A percentile compares a stretch with the other conserved stretches of the same genome.
Evolutionary conservation across 2,113 vertebrate species (phyloP).

Genomic region (Capreolus pygargus): DNA sequence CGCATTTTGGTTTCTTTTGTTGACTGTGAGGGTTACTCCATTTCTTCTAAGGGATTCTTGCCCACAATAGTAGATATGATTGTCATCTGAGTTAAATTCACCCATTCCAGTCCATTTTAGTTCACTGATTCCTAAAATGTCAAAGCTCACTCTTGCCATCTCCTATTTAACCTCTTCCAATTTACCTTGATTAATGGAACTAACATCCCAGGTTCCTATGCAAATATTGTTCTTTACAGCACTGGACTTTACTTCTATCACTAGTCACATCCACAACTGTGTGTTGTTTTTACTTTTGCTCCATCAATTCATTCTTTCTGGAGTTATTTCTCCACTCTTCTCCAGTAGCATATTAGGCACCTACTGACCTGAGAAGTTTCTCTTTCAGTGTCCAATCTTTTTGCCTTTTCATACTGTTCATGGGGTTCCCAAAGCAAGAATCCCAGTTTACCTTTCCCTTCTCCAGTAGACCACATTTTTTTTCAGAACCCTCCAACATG

Average conservation of each 20-base stretch:
- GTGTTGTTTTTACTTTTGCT: neutral
- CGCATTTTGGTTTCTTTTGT: neutral
- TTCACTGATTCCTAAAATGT: neutral
- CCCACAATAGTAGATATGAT: neutral
- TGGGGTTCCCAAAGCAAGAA: neutral
- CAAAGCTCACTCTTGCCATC: neutral
- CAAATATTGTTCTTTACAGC: neutral
- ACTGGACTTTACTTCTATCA: neutral
- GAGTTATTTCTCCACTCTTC: neutral
- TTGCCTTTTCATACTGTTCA: neutral
- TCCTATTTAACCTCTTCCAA: neutral
- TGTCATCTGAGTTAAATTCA: neutral
- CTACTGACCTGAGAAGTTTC: neutral
- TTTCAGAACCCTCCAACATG: neutral
- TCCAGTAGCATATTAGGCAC: neutral
- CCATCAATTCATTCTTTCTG: neutral
- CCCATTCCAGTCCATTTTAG: neutral
- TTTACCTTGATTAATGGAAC: neutral
- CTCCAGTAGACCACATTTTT: neutral
- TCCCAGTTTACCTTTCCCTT: fast-evolving
- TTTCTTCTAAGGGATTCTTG: neutral
- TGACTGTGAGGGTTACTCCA: neutral
- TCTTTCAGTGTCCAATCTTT: neutral
- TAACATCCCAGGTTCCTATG: neutral
- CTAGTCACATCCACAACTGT: neutral